Evolutionary conservation across 2,888 invertebrate genomes (phyloP).

Genomic region (Thecocarcelia acutangulata): DNA sequence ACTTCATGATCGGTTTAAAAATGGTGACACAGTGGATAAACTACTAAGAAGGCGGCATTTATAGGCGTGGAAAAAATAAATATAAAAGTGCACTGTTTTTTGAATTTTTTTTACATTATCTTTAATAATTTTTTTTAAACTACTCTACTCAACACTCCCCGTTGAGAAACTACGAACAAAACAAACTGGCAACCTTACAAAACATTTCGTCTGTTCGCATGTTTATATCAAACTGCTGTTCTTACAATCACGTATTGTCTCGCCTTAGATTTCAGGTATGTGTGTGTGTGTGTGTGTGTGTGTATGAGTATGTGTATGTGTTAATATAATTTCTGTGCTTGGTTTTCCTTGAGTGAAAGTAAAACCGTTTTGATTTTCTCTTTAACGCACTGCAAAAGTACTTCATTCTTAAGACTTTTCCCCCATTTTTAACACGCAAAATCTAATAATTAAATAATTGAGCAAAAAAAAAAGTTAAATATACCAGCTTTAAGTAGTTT

Average conservation of each 20-base stretch:
- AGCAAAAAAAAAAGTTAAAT: neutral
- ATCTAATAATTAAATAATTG: constrained; percentile 67
- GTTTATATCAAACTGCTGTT: constrained; percentile 32
- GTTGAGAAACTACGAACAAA: no score
- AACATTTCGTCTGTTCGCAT: constrained; percentile 32
- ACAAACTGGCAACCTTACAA: neutral
- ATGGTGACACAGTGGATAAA: no score
- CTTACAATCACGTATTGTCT: neutral
- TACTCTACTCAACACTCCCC: no score
- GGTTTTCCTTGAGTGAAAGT: constrained; percentile 61
- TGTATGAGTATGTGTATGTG: constrained; percentile 15
- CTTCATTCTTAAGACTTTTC: constrained; percentile 39
- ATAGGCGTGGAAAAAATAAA: no score
- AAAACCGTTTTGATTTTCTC: constrained; percentile 54
- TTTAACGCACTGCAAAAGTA: constrained; percentile 40
- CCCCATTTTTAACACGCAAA: constrained; percentile 67
- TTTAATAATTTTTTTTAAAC: no score
- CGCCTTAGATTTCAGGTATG: neutral
- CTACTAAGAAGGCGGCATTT: no score
- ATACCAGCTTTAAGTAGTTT: constrained; percentile 14
- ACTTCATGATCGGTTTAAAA: no score
- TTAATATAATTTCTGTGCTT: constrained; percentile 4
- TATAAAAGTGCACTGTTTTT: no score
- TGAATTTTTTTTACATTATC: no score
- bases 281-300: constrained; percentile 3